Percentiles rank a stretch among this genome's conserved stretches.
phyloP scores from a whole-genome alignment of 2,113 vertebrate species.

The Pica pica region DNA sequence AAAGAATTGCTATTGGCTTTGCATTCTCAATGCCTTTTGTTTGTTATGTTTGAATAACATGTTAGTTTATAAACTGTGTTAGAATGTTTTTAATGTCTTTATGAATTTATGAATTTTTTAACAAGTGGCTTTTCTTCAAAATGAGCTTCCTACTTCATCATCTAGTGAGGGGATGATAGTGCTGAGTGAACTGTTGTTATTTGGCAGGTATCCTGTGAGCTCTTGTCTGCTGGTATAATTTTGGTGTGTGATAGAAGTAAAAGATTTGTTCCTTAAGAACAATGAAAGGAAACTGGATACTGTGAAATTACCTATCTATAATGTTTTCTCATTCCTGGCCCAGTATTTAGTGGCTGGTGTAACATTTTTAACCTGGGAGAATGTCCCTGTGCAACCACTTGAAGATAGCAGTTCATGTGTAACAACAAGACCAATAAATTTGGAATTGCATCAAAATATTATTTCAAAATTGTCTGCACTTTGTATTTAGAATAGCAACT shows the following conservation, averaged over 20 bases:
- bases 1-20: conserved; percentile 3
- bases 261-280: not conserved
- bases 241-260: not conserved
- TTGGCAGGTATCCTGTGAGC: not conserved
- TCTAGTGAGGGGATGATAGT: not conserved
- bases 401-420: not conserved
- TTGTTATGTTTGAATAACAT: not conserved
- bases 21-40: not conserved
- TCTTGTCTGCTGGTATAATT: not conserved
- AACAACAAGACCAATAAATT: not conserved
- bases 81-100: not conserved
- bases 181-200: not conserved
- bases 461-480: not conserved
- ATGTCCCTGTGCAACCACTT: not conserved
- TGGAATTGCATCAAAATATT: not conserved
- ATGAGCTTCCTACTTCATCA: not conserved
- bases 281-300: not conserved
- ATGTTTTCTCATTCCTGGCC: not conserved
- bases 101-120: not conserved
- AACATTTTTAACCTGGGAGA: not conserved
- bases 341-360: not conserved
- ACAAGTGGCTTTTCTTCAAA: not conserved
- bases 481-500: not conserved
- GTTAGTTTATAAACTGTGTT: not conserved
- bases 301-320: not conserved